A percentile compares a stretch with the other conserved stretches of the same genome.
Evolutionary conservation across 2,888 invertebrate species (phyloP).

Genomic region (Eristalinus aeneus): DNA sequence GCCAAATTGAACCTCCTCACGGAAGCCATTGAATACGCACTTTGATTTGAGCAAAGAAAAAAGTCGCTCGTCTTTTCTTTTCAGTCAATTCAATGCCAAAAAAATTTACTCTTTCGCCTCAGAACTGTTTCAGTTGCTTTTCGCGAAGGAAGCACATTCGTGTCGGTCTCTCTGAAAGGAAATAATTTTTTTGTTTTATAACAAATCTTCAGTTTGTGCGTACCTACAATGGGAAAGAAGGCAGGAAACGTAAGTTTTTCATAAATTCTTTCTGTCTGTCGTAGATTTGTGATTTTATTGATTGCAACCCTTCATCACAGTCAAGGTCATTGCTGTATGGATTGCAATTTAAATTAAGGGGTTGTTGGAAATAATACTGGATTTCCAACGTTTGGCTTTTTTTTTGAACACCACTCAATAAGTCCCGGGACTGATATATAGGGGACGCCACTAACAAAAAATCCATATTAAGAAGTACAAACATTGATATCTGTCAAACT

Average conservation of each 20-base stretch:
- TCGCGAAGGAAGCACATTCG: constrained; percentile 23
- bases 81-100: neutral
- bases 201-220: too few relatives aligned
- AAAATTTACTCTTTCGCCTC: constrained; percentile 6
- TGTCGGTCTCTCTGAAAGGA: neutral
- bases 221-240: constrained; percentile 28
- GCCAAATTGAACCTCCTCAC: neutral
- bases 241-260: constrained; percentile 36
- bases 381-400: neutral
- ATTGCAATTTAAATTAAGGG: neutral
- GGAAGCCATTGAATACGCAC: constrained; percentile 23
- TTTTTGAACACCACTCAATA: neutral
- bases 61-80: neutral
- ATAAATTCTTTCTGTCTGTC: neutral
- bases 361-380: neutral
- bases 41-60: neutral
- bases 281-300: neutral
- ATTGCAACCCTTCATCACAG: neutral
- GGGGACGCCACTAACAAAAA: too few relatives aligned
- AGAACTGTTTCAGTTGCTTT: constrained; percentile 15
- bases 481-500: too few relatives aligned
- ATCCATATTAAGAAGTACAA: too few relatives aligned
- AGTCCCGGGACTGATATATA: too few relatives aligned
- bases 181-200: neutral
- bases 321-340: neutral